Conservation (phyloP, 2,113 vertebrate species). For the Tamias sibiricus region DNA sequence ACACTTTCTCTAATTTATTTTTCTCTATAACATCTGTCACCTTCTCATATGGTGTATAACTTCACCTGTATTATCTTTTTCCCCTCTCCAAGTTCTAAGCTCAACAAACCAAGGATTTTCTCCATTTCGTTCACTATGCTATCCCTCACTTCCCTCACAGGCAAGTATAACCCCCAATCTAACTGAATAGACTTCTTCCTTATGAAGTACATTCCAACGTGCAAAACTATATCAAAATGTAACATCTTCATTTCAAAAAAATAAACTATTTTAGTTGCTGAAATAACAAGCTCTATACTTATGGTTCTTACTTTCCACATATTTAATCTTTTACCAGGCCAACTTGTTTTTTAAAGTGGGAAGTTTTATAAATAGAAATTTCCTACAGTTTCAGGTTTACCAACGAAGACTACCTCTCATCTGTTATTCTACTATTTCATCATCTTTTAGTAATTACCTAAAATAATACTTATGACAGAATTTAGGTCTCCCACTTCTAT, state of each 20-base stretch:
- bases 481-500: neutral
- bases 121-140: neutral
- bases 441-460: slow-evolving; percentile 6
- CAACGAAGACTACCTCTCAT: neutral
- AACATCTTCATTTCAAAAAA: neutral
- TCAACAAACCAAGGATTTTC: neutral
- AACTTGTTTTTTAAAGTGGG: neutral
- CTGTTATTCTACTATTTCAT: neutral
- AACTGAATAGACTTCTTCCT: neutral
- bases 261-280: neutral
- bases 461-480: neutral
- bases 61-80: neutral
- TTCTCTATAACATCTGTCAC: neutral
- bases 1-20: neutral
- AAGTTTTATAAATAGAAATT: neutral
- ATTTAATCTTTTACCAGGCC: neutral
- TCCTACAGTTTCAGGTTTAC: slow-evolving; percentile 2
- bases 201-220: neutral
- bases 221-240: neutral
- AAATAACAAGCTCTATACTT: slow-evolving; percentile 1
- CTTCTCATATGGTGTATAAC: neutral
- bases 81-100: neutral
- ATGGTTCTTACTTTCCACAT: neutral
- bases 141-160: neutral
- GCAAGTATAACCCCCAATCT: neutral